phyloP scores from a whole-genome alignment of 2,888 invertebrate genomes.

The Cephalotes varians region DNA sequence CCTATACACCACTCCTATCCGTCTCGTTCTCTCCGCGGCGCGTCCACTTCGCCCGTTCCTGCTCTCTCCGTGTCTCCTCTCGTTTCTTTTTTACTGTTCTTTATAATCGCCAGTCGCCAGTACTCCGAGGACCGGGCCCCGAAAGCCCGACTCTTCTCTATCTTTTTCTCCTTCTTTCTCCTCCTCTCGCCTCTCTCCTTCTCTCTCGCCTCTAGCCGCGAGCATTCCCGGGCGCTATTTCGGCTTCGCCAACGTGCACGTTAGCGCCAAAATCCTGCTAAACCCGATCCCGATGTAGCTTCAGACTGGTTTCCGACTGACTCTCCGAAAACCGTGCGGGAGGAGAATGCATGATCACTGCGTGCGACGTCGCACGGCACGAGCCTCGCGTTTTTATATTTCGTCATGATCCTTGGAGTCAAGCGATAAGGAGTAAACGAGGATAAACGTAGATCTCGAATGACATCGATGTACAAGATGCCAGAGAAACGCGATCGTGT shows the following conservation, averaged over 20 bases:
- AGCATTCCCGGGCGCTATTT: constrained; percentile 75
- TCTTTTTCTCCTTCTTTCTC: constrained; percentile 49
- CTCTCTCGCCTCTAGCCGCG: constrained; percentile 75
- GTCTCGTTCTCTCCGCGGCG: constrained; percentile 57
- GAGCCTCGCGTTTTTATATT: constrained; percentile 47
- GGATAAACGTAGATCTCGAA: constrained; percentile 10
- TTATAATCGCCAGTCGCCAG: constrained; percentile 84
- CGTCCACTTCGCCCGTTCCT: constrained; percentile 53
- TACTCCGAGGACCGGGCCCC: constrained; percentile 79
- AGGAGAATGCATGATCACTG: constrained; percentile 37
- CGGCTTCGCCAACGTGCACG: constrained; percentile 59
- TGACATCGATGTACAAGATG: background rate
- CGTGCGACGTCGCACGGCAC: constrained; percentile 52
- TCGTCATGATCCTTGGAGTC: constrained; percentile 15
- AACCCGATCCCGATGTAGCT: constrained; percentile 65
- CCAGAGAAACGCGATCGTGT: constrained; percentile 14
- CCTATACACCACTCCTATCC: constrained; percentile 78
- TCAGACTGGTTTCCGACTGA: constrained; percentile 51
- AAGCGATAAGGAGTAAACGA: constrained; percentile 28
- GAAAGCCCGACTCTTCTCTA: constrained; percentile 68
- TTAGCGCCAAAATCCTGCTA: constrained; percentile 70
- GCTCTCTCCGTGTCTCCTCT: constrained; percentile 66
- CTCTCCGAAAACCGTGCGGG: constrained; percentile 37
- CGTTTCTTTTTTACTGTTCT: constrained; percentile 83
- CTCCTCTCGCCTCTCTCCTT: constrained; percentile 53